Percentiles rank a stretch among this genome's conserved stretches.
phyloP scores from a whole-genome alignment of 1,140 invertebrate genomes.

The Metaphire vulgaris region DNA sequence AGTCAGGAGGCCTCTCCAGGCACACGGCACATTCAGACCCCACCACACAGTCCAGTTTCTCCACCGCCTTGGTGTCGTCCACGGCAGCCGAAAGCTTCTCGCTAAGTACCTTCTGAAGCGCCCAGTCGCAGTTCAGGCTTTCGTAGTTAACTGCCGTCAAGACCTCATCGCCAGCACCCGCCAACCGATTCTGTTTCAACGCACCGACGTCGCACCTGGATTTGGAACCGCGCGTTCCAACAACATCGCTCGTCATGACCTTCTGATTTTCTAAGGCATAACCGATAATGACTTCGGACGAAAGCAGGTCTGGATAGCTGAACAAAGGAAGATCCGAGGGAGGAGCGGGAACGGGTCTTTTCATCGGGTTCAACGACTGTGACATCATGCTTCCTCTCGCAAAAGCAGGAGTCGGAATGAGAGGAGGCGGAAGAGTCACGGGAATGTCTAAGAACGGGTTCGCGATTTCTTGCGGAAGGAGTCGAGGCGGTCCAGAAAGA shows the following conservation, averaged over 20 bases:
- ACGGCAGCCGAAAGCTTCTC: not conserved
- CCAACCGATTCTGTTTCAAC: too few relatives aligned
- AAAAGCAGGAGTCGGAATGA: not conserved
- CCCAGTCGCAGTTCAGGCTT: not conserved
- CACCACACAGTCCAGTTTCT: constrained; percentile 12
- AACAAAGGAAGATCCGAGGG: not conserved
- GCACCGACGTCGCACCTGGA: too few relatives aligned
- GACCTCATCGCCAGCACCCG: too few relatives aligned
- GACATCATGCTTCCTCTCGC: too few relatives aligned
- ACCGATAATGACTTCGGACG: not conserved
- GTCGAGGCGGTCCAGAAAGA: too few relatives aligned
- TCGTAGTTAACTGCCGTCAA: too few relatives aligned
- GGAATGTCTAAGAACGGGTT: not conserved
- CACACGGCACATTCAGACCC: constrained; percentile 80
- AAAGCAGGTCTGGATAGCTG: not conserved
- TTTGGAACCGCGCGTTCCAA: not conserved
- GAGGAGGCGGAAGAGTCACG: not conserved
- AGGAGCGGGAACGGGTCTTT: not conserved
- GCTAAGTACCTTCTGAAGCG: not conserved
- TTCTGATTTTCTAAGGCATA: not conserved
- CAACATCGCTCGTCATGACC: too few relatives aligned
- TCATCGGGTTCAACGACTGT: not conserved
- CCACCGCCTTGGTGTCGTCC: not conserved
- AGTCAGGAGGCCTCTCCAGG: constrained; percentile 84
- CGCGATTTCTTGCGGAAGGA: too few relatives aligned